phyloP scores from a whole-genome alignment of 2,797 vertebrate genomes.

The Channallabes apus region DNA sequence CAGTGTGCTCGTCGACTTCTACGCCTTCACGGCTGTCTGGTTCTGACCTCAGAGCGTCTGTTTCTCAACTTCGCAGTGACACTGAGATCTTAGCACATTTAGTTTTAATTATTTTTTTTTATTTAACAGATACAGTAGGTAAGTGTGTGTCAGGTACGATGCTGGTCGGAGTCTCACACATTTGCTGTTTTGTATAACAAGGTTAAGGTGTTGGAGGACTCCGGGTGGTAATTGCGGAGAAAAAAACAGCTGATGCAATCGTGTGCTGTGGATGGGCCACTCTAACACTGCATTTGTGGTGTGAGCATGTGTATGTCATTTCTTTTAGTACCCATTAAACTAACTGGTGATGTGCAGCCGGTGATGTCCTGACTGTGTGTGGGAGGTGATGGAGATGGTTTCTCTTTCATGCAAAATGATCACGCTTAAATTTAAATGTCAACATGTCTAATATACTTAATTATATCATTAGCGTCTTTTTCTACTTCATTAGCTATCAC shows the following conservation, averaged over 20 bases:
- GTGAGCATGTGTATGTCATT: neutral
- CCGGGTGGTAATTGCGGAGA: neutral
- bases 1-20: neutral
- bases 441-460: neutral
- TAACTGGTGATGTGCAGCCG: neutral
- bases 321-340: neutral
- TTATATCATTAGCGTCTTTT: neutral
- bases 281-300: neutral
- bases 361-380: neutral
- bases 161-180: neutral
- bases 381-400: neutral
- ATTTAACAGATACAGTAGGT: neutral
- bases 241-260: neutral
- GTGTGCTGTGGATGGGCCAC: neutral
- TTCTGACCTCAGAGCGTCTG: neutral
- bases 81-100: neutral
- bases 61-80: neutral
- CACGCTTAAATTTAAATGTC: neutral
- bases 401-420: neutral
- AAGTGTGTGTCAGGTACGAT: neutral
- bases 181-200: slow-evolving; percentile 1
- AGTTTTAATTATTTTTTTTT: neutral
- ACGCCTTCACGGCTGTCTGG: neutral
- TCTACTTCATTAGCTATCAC: slow-evolving; percentile 45
- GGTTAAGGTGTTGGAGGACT: neutral